Conservation (phyloP, 2,113 vertebrate species). For the Heptranchias perlo region DNA sequence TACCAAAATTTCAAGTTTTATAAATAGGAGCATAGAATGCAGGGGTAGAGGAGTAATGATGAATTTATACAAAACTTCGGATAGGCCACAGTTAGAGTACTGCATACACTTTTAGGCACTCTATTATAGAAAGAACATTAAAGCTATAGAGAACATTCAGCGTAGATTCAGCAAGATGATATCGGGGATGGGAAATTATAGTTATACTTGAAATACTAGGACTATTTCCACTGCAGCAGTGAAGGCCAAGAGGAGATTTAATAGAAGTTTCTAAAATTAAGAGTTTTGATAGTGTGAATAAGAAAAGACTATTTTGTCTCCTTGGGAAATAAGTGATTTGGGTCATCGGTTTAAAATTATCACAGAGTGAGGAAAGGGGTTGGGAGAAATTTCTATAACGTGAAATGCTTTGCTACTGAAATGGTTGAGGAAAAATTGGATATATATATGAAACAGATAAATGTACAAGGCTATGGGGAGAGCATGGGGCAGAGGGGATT, state of each 20-base stretch:
- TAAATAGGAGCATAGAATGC: too few relatives aligned
- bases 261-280: neutral
- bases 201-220: too few relatives aligned
- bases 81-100: too few relatives aligned
- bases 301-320: neutral
- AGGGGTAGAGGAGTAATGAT: too few relatives aligned
- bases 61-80: too few relatives aligned
- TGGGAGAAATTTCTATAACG: neutral
- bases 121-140: too few relatives aligned
- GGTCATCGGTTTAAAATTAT: neutral
- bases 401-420: neutral
- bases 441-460: neutral
- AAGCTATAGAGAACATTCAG: too few relatives aligned
- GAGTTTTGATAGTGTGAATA: neutral
- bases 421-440: neutral
- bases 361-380: neutral
- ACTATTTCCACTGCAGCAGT: neutral
- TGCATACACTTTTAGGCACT: too few relatives aligned
- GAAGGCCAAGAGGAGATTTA: neutral
- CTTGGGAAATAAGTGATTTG: neutral
- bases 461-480: neutral
- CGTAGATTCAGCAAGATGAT: too few relatives aligned
- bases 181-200: too few relatives aligned
- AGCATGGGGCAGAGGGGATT: neutral
- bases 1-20: too few relatives aligned